Percentiles rank a stretch among this genome's conserved stretches.
Conservation (phyloP, 1,140 invertebrate species). For the Zaprionus ornatus region DNA sequence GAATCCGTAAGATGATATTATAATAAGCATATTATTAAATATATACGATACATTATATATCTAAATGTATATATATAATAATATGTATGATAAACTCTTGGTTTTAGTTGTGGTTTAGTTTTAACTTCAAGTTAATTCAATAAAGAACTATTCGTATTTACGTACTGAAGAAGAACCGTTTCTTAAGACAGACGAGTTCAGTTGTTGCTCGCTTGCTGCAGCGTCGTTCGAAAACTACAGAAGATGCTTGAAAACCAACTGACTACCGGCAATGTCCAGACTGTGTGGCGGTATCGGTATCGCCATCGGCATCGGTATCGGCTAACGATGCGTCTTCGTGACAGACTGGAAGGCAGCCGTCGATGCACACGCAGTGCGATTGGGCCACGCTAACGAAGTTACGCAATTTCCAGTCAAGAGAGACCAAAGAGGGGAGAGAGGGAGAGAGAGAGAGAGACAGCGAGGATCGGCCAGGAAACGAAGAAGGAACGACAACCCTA, state of each 20-base stretch:
- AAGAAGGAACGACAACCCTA: neutral
- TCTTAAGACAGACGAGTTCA: neutral
- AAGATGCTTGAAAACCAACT: constrained; percentile 42
- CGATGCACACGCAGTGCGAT: constrained; percentile 40
- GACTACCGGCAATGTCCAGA: constrained; percentile 2
- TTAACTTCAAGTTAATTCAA: neutral
- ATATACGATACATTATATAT: no score
- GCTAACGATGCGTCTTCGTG: neutral
- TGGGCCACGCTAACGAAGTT: constrained; percentile 59
- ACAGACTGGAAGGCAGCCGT: constrained; percentile 40
- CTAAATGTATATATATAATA: no score
- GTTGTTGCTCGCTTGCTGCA: neutral
- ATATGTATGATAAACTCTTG: no score
- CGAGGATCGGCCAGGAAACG: neutral
- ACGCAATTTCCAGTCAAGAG: constrained; percentile 60
- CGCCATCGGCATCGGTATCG: neutral
- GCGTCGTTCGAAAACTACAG: constrained; percentile 22
- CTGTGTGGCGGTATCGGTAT: constrained; percentile 9
- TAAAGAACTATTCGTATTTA: constrained; percentile 11
- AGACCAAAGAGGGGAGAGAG: neutral
- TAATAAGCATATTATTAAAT: no score
- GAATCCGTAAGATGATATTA: no score
- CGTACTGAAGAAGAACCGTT: constrained; percentile 6
- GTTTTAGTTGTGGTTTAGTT: no score
- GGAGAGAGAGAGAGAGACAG: neutral